Evolutionary conservation across 2,888 invertebrate genomes (phyloP), one percentile per base, ranked within the genome.

Genomic region (Heteropelma amictum): DNA sequence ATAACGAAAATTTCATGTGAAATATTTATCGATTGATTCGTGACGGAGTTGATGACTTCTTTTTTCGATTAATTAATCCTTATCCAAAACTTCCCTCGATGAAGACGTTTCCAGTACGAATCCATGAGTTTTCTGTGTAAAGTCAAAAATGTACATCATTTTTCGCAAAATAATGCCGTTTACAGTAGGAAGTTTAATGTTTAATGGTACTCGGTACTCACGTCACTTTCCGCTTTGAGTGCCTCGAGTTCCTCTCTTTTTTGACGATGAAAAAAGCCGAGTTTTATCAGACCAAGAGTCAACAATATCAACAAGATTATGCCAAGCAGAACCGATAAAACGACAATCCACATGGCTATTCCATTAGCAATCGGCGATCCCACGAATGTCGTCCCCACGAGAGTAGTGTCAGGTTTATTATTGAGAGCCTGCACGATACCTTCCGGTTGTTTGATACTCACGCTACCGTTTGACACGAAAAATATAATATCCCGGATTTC

Each of bases 301-400:
- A 87, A 53, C 5, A 88, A 33, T 7, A 83, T 65, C 0, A 88
- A 63, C 3, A 88, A 53, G 28, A 85, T 23, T 40, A 87, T 76
- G 14, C 88, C 88, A n/a, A 86, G 56, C 6, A 84, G 64, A 17
- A 86, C 75, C n/a, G 88, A 86, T 21, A 85, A 26, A 3, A 78
- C 75, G 28, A 88, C 79, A 60, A 88, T 82, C 88, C 87, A 87
- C 8, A 69, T 40, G 2, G 85, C 84, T 38, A 87, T 72, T 12
- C 61, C 76, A 53, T 77, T 72, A 12, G 81, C 82, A 6, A 79
- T 58, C 2, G 85, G 82, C 14, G 87, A 84, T 14, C 87, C 88
- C 6, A 89, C 73, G 56, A 90, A 89, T 19, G 87, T 83, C 58
- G 87, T 90, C 26, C 85, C 83, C n/a, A 89, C 83, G 8, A 77